phyloP scores from a whole-genome alignment of 1,140 invertebrate species.

The Drosophila yakuba region DNA sequence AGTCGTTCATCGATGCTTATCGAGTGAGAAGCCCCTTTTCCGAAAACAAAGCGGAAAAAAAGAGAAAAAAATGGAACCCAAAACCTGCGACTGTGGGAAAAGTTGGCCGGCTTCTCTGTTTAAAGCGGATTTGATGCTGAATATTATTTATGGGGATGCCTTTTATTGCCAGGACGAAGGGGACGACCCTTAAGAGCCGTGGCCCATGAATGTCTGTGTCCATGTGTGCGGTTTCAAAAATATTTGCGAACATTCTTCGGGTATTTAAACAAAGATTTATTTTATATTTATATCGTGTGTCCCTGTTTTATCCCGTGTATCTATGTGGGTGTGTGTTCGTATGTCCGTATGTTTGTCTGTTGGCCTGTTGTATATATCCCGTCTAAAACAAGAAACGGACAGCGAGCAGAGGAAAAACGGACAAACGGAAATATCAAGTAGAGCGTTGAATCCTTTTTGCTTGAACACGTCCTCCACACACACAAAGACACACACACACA shows the following conservation, averaged over 20 bases:
- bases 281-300: constrained; percentile 69
- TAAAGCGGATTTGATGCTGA: constrained; percentile 80
- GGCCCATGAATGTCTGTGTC: constrained; percentile 5
- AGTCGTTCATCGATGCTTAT: constrained; percentile 38
- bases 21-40: constrained; percentile 11
- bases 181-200: constrained; percentile 56
- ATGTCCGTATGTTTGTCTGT: background rate
- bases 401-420: background rate
- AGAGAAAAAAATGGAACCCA: constrained; percentile 19
- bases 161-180: constrained; percentile 62
- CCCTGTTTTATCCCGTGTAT: background rate
- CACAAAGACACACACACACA: too few species aligned
- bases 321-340: background rate
- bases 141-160: constrained; percentile 75
- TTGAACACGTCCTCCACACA: constrained; percentile 64
- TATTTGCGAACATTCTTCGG: constrained; percentile 80
- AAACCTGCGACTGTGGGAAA: constrained; percentile 9
- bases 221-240: constrained; percentile 52
- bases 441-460: constrained; percentile 80
- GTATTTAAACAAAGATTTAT: constrained; percentile 83
- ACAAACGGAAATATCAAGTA: constrained; percentile 71
- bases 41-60: constrained; percentile 4
- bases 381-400: constrained; percentile 44
- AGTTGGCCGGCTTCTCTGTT: constrained; percentile 48
- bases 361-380: constrained; percentile 30